Evolutionary conservation across 2,113 vertebrate genomes (phyloP).

Genomic region (Callionymus lyra): DNA sequence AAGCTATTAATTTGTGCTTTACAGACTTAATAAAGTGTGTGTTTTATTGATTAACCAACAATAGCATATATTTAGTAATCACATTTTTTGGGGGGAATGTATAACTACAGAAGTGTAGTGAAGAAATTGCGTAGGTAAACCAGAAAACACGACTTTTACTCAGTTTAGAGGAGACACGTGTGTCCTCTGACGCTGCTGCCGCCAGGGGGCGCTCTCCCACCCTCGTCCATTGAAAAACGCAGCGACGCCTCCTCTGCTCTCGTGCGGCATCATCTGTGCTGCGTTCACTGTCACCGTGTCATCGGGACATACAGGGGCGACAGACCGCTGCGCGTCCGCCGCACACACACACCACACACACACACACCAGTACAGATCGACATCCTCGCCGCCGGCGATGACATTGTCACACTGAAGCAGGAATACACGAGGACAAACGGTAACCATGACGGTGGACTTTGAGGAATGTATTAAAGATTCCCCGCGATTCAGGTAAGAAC

Average conservation of each 20-base stretch:
- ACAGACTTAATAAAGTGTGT: no score
- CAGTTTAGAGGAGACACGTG: no score
- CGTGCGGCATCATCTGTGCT: constrained; percentile 23
- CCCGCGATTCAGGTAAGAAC: constrained; percentile 83
- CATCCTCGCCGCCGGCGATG: constrained; percentile 51
- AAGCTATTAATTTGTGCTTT: no score
- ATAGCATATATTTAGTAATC: no score
- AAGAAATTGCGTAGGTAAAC: no score
- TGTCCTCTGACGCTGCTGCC: neutral
- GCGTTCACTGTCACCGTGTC: constrained; percentile 51
- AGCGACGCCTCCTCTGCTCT: neutral
- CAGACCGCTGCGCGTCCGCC: constrained; percentile 34
- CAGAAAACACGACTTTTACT: no score
- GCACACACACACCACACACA: constrained; percentile 26
- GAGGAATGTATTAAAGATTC: constrained; percentile 95
- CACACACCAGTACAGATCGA: constrained; percentile 20
- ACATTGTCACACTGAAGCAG: constrained; percentile 42
- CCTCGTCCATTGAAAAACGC: neutral
- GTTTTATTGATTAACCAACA: no score
- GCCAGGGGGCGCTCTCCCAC: constrained; percentile 14
- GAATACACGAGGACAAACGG: constrained; percentile 53
- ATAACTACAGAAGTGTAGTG: no score
- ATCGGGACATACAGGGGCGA: constrained; percentile 35
- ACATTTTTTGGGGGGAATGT: no score
- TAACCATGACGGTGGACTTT: constrained; percentile 92